phyloP scores from a whole-genome alignment of 1,140 invertebrate species.

The Trichonephila inaurata region DNA sequence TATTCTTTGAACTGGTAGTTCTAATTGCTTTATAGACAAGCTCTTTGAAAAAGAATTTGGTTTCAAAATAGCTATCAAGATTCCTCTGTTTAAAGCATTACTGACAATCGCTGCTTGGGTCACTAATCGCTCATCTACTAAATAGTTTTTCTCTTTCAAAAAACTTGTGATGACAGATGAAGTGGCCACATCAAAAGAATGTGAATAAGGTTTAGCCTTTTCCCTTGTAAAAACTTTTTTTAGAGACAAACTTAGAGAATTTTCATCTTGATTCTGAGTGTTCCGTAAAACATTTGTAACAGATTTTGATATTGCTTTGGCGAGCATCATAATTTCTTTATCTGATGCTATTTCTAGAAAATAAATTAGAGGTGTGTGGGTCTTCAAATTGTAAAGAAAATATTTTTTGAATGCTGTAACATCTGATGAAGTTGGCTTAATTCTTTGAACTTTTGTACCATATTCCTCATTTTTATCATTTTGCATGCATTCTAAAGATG shows the following conservation, averaged over 20 bases:
- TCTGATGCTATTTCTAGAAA: conserved; percentile 8
- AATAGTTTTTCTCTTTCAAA: conserved; percentile 31
- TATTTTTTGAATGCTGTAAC: not conserved
- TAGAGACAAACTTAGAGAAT: not conserved
- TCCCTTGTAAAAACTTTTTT: not conserved
- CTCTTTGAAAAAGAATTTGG: not conserved
- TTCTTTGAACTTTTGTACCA: not conserved
- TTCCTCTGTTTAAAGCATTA: conserved; percentile 16
- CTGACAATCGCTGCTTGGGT: conserved; percentile 4
- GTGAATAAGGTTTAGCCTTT: not conserved
- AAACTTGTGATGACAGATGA: conserved; percentile 17
- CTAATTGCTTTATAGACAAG: not conserved
- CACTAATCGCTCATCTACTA: not conserved
- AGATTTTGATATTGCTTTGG: conserved; percentile 29
- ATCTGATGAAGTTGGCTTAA: not conserved
- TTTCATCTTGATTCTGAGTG: not conserved
- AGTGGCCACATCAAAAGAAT: too few species aligned
- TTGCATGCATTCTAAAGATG: not conserved
- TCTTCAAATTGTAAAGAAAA: conserved; percentile 9
- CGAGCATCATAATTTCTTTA: not conserved
- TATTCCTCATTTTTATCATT: not conserved
- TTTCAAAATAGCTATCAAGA: conserved; percentile 32
- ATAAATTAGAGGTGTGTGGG: not conserved
- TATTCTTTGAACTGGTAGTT: not conserved
- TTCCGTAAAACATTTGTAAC: not conserved